phyloP scores from a whole-genome alignment of 2,888 invertebrate genomes.

The Temnothorax ravouxi region DNA sequence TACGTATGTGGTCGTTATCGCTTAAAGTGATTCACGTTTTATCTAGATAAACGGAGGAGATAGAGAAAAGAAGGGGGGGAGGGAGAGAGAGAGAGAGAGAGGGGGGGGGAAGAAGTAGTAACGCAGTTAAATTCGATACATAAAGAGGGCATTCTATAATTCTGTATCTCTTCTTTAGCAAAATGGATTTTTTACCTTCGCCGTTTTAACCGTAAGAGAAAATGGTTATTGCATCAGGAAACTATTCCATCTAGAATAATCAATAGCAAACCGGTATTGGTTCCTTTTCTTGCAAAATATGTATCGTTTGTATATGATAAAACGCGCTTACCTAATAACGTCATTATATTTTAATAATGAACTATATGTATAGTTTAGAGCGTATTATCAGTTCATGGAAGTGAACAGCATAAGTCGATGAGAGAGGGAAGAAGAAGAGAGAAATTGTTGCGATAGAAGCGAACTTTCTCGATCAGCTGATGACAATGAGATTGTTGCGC shows the following conservation, averaged over 20 bases:
- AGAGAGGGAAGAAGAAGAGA: not conserved
- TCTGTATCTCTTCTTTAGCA: conserved; percentile 6
- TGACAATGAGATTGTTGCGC: conserved; percentile 18
- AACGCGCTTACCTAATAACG: not conserved
- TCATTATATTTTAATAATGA: conserved; percentile 5
- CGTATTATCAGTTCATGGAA: conserved; percentile 1
- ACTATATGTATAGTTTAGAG: conserved; percentile 9
- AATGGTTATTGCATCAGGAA: conserved; percentile 6
- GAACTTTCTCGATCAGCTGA: conserved; percentile 16
- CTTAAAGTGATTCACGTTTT: conserved; percentile 65
- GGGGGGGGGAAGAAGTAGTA: conserved; percentile 39
- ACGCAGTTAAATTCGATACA: conserved; percentile 32
- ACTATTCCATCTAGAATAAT: not conserved
- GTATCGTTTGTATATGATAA: not conserved
- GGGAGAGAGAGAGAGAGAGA: conserved; percentile 42
- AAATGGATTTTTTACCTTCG: not conserved
- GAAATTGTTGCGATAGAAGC: conserved; percentile 24
- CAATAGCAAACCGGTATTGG: not conserved
- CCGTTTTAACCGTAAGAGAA: not conserved
- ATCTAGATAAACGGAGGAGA: conserved; percentile 68
- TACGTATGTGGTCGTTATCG: conserved; percentile 68
- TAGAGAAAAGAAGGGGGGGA: conserved; percentile 32
- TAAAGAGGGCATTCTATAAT: conserved; percentile 2
- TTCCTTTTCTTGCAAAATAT: not conserved
- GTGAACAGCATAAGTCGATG: not conserved